Base-by-base conservation (phyloP, 2,113 vertebrate species). In the Orientallactaga bullata region DNA sequence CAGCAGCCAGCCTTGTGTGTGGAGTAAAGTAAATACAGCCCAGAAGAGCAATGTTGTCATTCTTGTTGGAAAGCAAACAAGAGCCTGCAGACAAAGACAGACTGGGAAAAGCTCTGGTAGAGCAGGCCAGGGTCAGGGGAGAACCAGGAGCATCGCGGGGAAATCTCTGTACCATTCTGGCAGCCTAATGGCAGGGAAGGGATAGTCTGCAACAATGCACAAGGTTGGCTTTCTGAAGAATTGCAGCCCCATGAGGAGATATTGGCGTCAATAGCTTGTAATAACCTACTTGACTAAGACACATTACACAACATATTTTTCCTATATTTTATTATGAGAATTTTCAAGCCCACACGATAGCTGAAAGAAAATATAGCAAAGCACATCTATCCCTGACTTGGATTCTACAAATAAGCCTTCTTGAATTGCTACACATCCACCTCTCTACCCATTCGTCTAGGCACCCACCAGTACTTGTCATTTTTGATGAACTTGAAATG, bases 201-300 rank as follows among this genome's bases (percentile, higher is more conserved):
- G 76, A 42, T 28, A 4, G 17, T 82, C 90, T 26, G 23, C 61
- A 32, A 32, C 51, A 61, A 39, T n/a, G 66, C 76, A 3, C 1
- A 90, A 93, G 77, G 85, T 83, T 42, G 63, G 39, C 80, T 69
- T 90, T 80, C 85, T 86, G 76, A 93, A 68, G 42, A 42, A 73
- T 1, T 55, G 23, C 66, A 58, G 18, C 4, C 17, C 66, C 55
- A 12, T 16, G 37, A 60, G 73, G 47, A 85, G 76, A 58, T 4
- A 10, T 11, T 77, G 28, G 81, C 76, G 93, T 94, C 66, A 63
- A 47, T 2, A 68, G 84, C 71, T 47, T 80, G 5, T 80, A 74
- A 85, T 69, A 88, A 88, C 7, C 2, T 37, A 11, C 39, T 39
- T 79, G 66, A 71, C 80, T 55, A 39, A 93, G 72, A 86, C 2